Base-by-base conservation (phyloP, 2,888 invertebrate genomes). In the Ormyrus pomaceus region DNA sequence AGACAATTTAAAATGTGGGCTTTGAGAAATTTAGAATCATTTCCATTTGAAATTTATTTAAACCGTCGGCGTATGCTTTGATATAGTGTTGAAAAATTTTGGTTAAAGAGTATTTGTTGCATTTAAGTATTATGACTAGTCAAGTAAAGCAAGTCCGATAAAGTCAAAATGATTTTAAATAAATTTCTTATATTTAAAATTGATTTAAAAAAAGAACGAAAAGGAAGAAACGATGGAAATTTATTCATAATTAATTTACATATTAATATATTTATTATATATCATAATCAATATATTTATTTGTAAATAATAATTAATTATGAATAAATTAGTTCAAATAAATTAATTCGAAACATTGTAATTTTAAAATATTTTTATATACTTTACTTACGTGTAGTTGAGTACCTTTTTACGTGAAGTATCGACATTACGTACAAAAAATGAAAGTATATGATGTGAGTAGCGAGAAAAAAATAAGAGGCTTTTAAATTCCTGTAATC, bases 361-460 rank as follows among this genome's bases (percentile, higher is more conserved):
- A 45, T 6, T 34, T 34, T 34, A 34, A 64, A 8, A 13, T n/a
- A 34, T 70, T 77, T 64, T 77, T 70, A 48, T 11, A 48, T 50
- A 70, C 10, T 56, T 58, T 34, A 34, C 34, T 34, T 34, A 34
- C 34, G 34, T 34, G 34, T 34, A 34, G 34, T 34, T 34, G 6
- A 58, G 45, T 58, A 77, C 8, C 34, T 72, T 70, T 64, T 77
- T 19, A 72, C 53, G 59, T 13, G 45, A 58, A 76, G 45, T 53
- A 11, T 58, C 9, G 66, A 66, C 5, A 68, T 66, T 61, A 19
- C 59, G 51, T 55, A 68, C 13, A 56, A 34, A 73, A 78, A 66
- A 66, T 68, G 74, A 83, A 79, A 79, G 82, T 64, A 80, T 82
- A 50, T 11, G 34, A 34, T 48, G 19, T 48, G 9, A 55, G 48